These are phyloP conservation scores for Macaria notata DNA, from an alignment of 2,888 invertebrate genomes.

Conservation along the genomic window DNA sequence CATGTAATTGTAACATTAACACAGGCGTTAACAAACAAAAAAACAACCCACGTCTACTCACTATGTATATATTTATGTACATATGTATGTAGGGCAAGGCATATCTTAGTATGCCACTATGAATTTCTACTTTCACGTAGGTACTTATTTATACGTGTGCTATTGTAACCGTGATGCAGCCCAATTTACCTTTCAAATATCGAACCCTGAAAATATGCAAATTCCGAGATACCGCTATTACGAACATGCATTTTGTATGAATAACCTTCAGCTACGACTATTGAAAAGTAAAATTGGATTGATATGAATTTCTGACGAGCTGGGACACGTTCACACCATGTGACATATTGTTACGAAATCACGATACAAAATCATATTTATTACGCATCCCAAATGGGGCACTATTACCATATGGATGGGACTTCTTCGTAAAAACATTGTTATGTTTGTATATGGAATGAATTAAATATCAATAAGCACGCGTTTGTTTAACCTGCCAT, in stretches of 20 bases:
- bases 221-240: slow-evolving; percentile 16
- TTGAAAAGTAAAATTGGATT: slow-evolving; percentile 64
- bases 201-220: slow-evolving; percentile 12
- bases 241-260: slow-evolving; percentile 14
- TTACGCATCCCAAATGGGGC: no score
- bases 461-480: no score
- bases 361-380: slow-evolving; percentile 45
- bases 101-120: not conserved
- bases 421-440: no score
- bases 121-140: not conserved
- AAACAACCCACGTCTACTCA: no score
- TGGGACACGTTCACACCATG: slow-evolving; percentile 60
- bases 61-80: no score
- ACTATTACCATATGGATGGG: no score
- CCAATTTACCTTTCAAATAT: slow-evolving; percentile 4
- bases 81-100: no score
- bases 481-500: no score
- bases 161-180: no score
- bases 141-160: not conserved
- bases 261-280: slow-evolving; percentile 38
- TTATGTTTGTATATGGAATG: no score
- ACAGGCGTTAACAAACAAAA: no score
- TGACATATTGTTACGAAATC: slow-evolving; percentile 38
- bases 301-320: slow-evolving; percentile 53
- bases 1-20: no score